phyloP scores from a whole-genome alignment of 2,888 invertebrate species.

The Tuta absoluta region DNA sequence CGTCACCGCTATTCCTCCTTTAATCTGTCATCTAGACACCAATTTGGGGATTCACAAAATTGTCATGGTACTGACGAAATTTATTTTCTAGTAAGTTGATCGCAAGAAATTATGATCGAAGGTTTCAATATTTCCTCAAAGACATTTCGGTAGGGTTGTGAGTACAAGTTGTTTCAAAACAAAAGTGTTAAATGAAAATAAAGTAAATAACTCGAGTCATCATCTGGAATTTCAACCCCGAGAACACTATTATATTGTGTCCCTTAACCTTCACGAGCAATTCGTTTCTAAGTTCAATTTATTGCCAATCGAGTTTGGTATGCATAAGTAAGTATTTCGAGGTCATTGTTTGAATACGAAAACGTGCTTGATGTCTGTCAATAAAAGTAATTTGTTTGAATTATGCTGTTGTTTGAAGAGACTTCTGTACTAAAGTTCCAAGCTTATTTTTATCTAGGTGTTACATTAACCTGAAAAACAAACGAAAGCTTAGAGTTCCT shows the following conservation, averaged over 20 bases:
- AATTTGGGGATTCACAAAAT: slow-evolving; percentile 64
- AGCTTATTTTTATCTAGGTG: neutral
- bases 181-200: too few species aligned
- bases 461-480: neutral
- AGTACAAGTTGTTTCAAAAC: neutral
- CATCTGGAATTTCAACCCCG: neutral
- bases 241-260: neutral
- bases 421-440: neutral
- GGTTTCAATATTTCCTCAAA: neutral
- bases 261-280: neutral
- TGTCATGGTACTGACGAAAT: slow-evolving; percentile 54
- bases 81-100: slow-evolving; percentile 57
- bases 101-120: neutral
- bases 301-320: slow-evolving; percentile 18
- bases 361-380: neutral
- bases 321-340: slow-evolving; percentile 2
- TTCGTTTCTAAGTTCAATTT: neutral
- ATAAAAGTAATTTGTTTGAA: neutral
- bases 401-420: neutral
- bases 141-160: neutral
- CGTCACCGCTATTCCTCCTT: slow-evolving; percentile 68
- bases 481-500: too few species aligned
- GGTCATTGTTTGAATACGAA: neutral
- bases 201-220: too few species aligned
- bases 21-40: slow-evolving; percentile 78